These are phyloP conservation scores for Diorhabda sublineata DNA, from an alignment of 1,140 invertebrate genomes.

Conservation along the genomic window DNA sequence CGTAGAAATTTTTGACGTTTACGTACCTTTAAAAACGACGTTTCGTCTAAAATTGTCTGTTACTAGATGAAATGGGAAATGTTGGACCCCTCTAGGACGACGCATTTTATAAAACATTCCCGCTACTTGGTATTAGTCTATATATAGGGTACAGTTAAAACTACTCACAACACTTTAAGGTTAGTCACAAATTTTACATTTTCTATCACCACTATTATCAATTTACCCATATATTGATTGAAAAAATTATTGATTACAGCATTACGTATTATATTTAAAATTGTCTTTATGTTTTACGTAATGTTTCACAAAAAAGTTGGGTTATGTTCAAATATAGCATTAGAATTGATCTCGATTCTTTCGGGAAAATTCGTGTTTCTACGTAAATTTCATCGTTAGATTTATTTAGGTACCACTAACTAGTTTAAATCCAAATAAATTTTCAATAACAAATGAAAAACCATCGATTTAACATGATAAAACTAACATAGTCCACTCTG, in stretches of 20 bases:
- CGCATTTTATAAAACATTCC: constrained; percentile 18
- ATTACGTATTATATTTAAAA: constrained; percentile 1
- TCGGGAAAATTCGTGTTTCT: too few relatives aligned
- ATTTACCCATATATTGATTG: too few relatives aligned
- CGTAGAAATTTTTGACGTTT: neutral
- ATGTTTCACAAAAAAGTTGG: too few relatives aligned
- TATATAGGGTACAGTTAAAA: neutral
- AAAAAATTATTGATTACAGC: neutral
- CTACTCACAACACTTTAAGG: constrained; percentile 13
- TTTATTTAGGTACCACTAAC: too few relatives aligned
- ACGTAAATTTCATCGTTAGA: too few relatives aligned
- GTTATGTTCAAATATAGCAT: too few relatives aligned
- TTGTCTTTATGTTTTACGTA: too few relatives aligned
- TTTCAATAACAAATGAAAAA: too few relatives aligned
- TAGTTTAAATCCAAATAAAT: too few relatives aligned
- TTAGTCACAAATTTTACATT: constrained; percentile 10
- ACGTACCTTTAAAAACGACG: constrained; percentile 23
- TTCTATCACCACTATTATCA: neutral
- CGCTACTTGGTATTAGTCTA: constrained; percentile 7
- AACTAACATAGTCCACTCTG: too few relatives aligned
- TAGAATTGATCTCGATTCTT: too few relatives aligned
- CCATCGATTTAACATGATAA: too few relatives aligned
- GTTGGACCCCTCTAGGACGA: constrained; percentile 13
- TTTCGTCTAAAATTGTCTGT: constrained; percentile 21
- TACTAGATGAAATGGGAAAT: constrained; percentile 8